Evolutionary conservation across 2,888 invertebrate genomes (phyloP), one percentile per base, ranked within the genome.

Genomic region (Thereva unica): DNA sequence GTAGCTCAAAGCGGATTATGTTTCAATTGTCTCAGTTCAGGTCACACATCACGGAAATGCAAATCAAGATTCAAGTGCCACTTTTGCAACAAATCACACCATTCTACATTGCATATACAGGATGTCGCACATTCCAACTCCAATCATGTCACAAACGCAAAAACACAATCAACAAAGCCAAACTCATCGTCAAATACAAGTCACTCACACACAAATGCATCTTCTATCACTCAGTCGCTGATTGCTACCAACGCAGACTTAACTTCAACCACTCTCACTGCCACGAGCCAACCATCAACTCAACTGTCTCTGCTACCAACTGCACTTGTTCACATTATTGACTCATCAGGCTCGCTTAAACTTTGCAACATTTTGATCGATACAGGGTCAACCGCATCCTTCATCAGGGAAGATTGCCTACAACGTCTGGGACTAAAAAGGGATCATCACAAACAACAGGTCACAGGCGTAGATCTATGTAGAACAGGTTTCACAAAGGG

Each of bases 11-110:
- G 12, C 12, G 2, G 5, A 40, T 41, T 55, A 7, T 40, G 5
- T 6, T 55, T 55, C 41, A 55, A 55, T 55, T 55, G 55, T 12
- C 42, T 55, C 5, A 40, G 55, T n/a, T 5, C 40, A 38, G 55
- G 42, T n/a, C 55, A 55, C 12, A 4, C 8, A 55, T 10, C 40
- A 8, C 23, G 4, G 5, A 55, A 40, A 2, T 41, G 55, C 55
- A 40, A 40, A 9, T 40, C 55, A 38, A 55, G 40, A 23, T 10
- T n/a, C 12, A 3, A 35, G 12, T 55, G 40, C 9, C 55, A 55
- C 12, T 40, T 41, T 10, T 42, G 55, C 12, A 55, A 55, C 40
- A 40, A 38, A 41, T 10, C 37, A 37, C 42, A 55, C 12, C 42
- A 55, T 40, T 55, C 42, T n/a, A 35, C 35, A 23, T 35, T 37